phyloP scores from a whole-genome alignment of 2,113 vertebrate genomes.

The human (Homo sapiens) region DNA sequence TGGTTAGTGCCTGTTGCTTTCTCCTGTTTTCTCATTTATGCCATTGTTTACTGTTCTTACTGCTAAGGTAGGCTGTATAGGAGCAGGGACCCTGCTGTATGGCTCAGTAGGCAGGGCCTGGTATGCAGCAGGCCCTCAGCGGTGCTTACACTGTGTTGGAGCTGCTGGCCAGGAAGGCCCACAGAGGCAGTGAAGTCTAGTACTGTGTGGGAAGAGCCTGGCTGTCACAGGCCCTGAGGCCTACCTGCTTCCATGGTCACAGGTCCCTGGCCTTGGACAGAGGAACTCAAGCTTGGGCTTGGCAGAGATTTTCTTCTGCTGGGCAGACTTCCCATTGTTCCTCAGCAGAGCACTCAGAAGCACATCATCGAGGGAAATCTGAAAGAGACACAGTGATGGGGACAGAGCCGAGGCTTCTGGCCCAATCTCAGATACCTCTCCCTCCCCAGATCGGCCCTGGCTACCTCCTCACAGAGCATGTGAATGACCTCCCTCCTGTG shows the following conservation, averaged over 20 bases:
- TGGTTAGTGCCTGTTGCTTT: not conserved
- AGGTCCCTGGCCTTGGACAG: not conserved
- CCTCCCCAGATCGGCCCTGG: not conserved
- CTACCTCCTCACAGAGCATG: not conserved
- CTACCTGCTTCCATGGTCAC: constrained; percentile 59
- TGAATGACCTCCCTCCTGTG: rapidly evolving
- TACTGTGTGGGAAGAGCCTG: not conserved
- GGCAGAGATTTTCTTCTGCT: constrained; percentile 64
- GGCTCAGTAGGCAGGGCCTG: not conserved
- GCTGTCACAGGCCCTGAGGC: not conserved
- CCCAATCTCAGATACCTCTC: not conserved
- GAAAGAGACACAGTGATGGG: constrained; percentile 16
- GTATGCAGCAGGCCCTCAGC: not conserved
- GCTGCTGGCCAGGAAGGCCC: not conserved
- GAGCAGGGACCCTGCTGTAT: not conserved
- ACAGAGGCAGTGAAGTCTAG: not conserved
- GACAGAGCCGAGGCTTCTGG: not conserved
- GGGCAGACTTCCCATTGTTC: constrained; percentile 80
- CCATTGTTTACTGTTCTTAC: not conserved
- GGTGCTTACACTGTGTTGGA: not conserved
- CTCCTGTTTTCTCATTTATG: not conserved
- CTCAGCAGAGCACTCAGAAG: not conserved
- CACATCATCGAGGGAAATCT: not conserved
- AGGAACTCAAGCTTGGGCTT: not conserved
- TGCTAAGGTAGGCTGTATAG: not conserved